These are phyloP conservation scores for Drosophila mettleri DNA, from an alignment of 2,888 invertebrate genomes.

Conservation along the genomic window DNA sequence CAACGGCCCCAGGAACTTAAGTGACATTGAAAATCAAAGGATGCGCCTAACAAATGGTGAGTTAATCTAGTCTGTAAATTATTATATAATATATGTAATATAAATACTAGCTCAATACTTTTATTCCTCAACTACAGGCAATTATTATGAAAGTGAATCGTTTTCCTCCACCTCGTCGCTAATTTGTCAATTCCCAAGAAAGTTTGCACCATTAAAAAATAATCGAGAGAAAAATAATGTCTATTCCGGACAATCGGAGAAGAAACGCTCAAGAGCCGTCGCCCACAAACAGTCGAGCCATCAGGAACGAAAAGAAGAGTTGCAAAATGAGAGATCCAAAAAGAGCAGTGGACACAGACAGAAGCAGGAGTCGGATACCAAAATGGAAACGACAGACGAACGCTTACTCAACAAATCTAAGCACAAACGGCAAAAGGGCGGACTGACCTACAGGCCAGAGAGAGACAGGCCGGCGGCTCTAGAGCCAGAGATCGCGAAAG, in stretches of 20 bases:
- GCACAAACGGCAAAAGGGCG: slow-evolving; percentile 36
- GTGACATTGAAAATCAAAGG: slow-evolving; percentile 21
- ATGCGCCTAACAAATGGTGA: slow-evolving; percentile 20
- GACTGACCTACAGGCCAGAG: slow-evolving; percentile 3
- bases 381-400: slow-evolving; percentile 3
- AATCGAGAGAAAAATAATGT: slow-evolving; percentile 12
- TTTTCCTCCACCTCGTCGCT: slow-evolving; percentile 73
- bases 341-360: not conserved
- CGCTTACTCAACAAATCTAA: not conserved
- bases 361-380: slow-evolving; percentile 25
- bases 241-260: slow-evolving; percentile 41
- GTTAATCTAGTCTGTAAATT: not conserved
- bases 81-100: no score
- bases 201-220: slow-evolving; percentile 57
- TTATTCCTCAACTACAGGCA: not conserved
- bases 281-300: slow-evolving; percentile 23
- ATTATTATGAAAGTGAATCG: slow-evolving; percentile 10
- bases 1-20: slow-evolving; percentile 1
- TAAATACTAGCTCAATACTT: not conserved
- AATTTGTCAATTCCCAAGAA: slow-evolving; percentile 58
- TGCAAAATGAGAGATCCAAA: not conserved
- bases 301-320: slow-evolving; percentile 9
- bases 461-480: not conserved
- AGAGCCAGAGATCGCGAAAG: not conserved
- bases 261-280: slow-evolving; percentile 9